Evolutionary conservation across 1,140 invertebrate species (phyloP).

Genomic region (Telenomus remus): DNA sequence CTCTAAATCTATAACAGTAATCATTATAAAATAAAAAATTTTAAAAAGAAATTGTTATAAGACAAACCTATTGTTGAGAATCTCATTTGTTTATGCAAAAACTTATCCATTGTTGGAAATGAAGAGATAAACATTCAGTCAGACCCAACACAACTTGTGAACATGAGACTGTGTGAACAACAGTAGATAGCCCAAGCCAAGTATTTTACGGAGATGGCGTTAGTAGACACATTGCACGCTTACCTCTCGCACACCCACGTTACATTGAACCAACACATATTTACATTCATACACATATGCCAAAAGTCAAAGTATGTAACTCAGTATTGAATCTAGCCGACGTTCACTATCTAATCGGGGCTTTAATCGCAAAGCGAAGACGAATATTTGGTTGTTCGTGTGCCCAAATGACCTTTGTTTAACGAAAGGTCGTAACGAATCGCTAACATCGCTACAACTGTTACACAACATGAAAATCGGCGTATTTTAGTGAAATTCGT

Average conservation of each 20-base stretch:
- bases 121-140: no score
- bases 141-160: no score
- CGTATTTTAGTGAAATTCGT: conserved; percentile 31
- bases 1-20: no score
- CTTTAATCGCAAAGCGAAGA: conserved; percentile 24
- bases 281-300: conserved; percentile 7
- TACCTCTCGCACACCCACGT: conserved; percentile 2
- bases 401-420: conserved; percentile 17
- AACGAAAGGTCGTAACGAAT: conserved; percentile 13
- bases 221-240: neutral
- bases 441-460: neutral
- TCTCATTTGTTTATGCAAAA: no score
- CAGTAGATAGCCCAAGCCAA: no score
- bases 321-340: conserved; percentile 34
- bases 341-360: conserved; percentile 25
- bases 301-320: conserved; percentile 47
- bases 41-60: no score
- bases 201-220: neutral
- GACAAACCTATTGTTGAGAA: no score
- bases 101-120: no score
- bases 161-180: no score
- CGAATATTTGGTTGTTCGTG: conserved; percentile 17
- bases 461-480: conserved; percentile 3
- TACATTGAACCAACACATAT: conserved; percentile 1
- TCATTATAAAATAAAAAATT: no score